A percentile compares a stretch with the other conserved stretches of the same genome.
Evolutionary conservation across 2,113 vertebrate genomes (phyloP).

Genomic region (Pteropus alecto): DNA sequence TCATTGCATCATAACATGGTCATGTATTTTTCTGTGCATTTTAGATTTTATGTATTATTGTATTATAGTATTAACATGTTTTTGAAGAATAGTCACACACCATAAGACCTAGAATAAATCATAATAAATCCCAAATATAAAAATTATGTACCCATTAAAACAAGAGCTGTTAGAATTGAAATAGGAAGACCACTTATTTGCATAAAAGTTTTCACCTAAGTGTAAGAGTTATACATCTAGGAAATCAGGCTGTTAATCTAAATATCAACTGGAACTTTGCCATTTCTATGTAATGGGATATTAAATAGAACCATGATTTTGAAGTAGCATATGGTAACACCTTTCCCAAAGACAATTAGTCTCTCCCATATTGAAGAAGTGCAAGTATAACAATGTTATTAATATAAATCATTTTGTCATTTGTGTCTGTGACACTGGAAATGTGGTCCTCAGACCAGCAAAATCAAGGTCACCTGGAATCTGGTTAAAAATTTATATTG

Average conservation of each 20-base stretch:
- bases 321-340: fast-evolving
- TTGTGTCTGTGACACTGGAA: neutral
- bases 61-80: neutral
- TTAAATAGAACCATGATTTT: neutral
- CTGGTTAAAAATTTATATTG: neutral
- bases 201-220: neutral
- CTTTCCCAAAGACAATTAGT: neutral
- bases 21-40: neutral
- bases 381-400: neutral
- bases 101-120: neutral
- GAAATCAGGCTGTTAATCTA: neutral
- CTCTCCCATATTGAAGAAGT: neutral
- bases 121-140: neutral
- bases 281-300: neutral
- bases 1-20: neutral
- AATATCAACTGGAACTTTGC: neutral
- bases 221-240: neutral
- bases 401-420: neutral
- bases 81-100: neutral
- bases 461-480: neutral
- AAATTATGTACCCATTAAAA: neutral
- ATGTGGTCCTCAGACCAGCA: neutral
- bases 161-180: neutral
- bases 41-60: neutral
- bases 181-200: neutral